A percentile compares a stretch with the other conserved stretches of the same genome.
phyloP scores from a whole-genome alignment of 2,113 vertebrate genomes.

The Eretmodus cyanostictus region DNA sequence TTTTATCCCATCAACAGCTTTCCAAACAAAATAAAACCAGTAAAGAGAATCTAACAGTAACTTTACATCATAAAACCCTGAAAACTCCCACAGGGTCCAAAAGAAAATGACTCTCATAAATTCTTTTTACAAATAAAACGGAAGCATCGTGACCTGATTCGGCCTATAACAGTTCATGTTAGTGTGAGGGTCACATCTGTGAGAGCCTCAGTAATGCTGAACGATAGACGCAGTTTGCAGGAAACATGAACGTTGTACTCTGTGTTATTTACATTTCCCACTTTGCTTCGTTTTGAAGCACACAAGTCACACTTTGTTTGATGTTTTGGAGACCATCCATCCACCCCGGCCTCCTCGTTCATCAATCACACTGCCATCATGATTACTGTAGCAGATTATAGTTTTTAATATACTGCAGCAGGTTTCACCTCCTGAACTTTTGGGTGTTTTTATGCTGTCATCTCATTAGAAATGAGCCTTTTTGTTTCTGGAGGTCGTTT shows the following conservation, averaged over 20 bases:
- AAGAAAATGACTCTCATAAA: neutral
- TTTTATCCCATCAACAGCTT: neutral
- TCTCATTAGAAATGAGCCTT: neutral
- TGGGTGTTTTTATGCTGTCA: neutral
- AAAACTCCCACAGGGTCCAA: neutral
- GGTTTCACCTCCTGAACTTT: neutral
- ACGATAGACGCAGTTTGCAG: neutral
- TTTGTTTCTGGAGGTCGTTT: neutral
- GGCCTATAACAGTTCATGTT: neutral
- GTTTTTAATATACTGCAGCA: neutral
- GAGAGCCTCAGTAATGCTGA: neutral
- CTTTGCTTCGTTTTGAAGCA: neutral
- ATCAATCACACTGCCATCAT: rapidly evolving
- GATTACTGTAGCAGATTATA: neutral
- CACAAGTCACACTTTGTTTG: rapidly evolving
- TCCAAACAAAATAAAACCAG: neutral
- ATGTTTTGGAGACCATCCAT: neutral
- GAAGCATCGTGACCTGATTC: neutral
- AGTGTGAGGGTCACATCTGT: neutral
- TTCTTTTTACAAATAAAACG: neutral
- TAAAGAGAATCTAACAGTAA: neutral
- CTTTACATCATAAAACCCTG: rapidly evolving
- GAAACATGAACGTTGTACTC: neutral
- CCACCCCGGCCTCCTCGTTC: neutral
- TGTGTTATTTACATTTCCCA: neutral